These are phyloP conservation scores for Scortum barcoo DNA, from an alignment of 2,113 vertebrate genomes.

Conservation along the genomic window DNA sequence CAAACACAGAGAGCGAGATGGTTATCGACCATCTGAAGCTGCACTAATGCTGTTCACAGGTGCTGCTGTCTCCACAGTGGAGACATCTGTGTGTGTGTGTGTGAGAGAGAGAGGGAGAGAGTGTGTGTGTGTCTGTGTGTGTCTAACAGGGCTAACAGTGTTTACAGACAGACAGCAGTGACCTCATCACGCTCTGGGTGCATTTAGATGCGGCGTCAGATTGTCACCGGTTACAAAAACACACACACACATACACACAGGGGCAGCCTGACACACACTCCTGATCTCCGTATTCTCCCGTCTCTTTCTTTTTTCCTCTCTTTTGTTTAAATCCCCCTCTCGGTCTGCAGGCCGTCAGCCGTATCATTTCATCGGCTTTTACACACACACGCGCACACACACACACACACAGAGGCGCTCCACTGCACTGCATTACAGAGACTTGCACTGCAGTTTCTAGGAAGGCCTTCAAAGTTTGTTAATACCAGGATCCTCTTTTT, in stretches of 20 bases:
- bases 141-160: conserved; percentile 41
- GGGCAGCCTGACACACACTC: background rate
- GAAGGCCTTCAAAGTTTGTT: background rate
- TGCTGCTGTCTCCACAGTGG: conserved; percentile 53
- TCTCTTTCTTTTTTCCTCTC: background rate
- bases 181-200: conserved; percentile 49
- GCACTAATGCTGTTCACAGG: conserved; percentile 52
- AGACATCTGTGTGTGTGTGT: conserved; percentile 44
- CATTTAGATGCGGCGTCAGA: conserved; percentile 50
- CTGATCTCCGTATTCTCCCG: background rate
- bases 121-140: conserved; percentile 25
- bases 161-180: conserved; percentile 61
- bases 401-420: conserved; percentile 14
- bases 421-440: background rate
- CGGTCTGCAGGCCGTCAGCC: conserved; percentile 6
- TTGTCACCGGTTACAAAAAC: conserved; percentile 19
- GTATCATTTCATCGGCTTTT: conserved; percentile 23
- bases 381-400: too few species aligned
- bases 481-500: background rate
- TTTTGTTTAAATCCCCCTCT: conserved; percentile 35
- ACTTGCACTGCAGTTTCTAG: background rate
- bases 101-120: conserved; percentile 25
- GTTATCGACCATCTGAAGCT: conserved; percentile 59
- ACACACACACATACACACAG: conserved; percentile 16
- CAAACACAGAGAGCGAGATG: conserved; percentile 26